phyloP scores from a whole-genome alignment of 1,140 invertebrate genomes.

The Ceratosolen fusciceps region DNA sequence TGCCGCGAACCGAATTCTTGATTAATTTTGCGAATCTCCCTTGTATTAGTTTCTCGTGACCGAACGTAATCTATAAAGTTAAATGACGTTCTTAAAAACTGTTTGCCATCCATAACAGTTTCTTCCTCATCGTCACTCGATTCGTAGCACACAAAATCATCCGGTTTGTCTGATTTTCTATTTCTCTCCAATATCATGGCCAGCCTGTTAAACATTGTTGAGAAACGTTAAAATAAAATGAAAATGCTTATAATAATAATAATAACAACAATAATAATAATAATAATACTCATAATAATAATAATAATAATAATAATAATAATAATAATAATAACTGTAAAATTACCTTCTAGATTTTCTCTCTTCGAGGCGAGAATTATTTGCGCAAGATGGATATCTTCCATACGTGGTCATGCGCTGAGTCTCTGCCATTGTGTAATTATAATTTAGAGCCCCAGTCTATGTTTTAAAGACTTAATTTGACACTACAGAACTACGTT shows the following conservation, averaged over 20 bases:
- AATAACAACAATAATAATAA: too few relatives aligned
- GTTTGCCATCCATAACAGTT: slow-evolving; percentile 78
- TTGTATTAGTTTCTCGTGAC: slow-evolving; percentile 80
- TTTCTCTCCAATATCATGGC: slow-evolving; percentile 75
- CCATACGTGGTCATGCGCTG: slow-evolving; percentile 75
- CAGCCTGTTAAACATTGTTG: slow-evolving; percentile 59
- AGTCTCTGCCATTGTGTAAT: slow-evolving; percentile 70
- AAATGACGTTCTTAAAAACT: slow-evolving; percentile 83
- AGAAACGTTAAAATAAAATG: background rate
- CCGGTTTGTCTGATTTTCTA: slow-evolving; percentile 86
- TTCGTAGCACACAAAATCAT: slow-evolving; percentile 90
- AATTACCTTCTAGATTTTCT: slow-evolving; percentile 76
- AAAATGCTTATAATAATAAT: too few relatives aligned
- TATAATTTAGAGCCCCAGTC: background rate
- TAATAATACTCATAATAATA: slow-evolving; percentile 24
- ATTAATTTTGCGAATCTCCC: slow-evolving; percentile 81
- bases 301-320: too few relatives aligned
- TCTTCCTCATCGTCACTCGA: slow-evolving; percentile 89
- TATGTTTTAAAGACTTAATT: background rate
- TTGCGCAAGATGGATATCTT: slow-evolving; percentile 80
- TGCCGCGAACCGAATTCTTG: slow-evolving; percentile 86
- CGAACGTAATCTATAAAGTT: slow-evolving; percentile 89
- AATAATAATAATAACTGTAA: too few relatives aligned
- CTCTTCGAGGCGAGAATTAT: slow-evolving; percentile 79
- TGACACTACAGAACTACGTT: slow-evolving; percentile 10